These are phyloP conservation scores for Branchellion lobata DNA, from an alignment of 2,888 invertebrate species.

Conservation along the genomic window DNA sequence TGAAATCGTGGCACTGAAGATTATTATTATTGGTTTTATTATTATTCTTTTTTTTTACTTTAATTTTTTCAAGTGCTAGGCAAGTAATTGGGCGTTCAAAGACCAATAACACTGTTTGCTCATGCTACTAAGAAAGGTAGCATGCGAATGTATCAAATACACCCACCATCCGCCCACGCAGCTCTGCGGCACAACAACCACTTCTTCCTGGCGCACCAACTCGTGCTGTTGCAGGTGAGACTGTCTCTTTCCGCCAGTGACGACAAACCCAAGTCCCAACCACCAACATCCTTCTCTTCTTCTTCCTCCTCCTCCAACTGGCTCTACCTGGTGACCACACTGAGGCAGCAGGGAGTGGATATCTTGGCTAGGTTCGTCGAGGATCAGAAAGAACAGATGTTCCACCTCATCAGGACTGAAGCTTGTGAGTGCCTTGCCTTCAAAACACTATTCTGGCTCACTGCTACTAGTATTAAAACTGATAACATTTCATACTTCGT, in stretches of 20 bases:
- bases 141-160: too few relatives aligned
- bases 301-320: conserved; percentile 68
- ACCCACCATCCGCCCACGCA: conserved; percentile 49
- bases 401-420: conserved; percentile 66
- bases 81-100: too few relatives aligned
- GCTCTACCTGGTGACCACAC: conserved; percentile 70
- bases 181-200: conserved; percentile 77
- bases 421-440: too few relatives aligned
- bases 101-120: too few relatives aligned
- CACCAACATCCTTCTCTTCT: conserved; percentile 70
- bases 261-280: conserved; percentile 69
- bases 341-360: conserved; percentile 72
- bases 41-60: too few relatives aligned
- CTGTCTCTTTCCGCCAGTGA: not conserved
- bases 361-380: conserved; percentile 74
- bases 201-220: conserved; percentile 78
- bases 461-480: too few relatives aligned
- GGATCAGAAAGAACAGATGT: conserved; percentile 74
- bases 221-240: conserved; percentile 58
- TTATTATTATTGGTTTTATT: too few relatives aligned
- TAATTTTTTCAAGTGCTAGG: too few relatives aligned
- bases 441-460: too few relatives aligned
- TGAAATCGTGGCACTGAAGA: too few relatives aligned
- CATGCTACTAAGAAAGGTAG: too few relatives aligned
- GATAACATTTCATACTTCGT: too few relatives aligned